phyloP scores from a whole-genome alignment of 2,113 vertebrate genomes.

The Chascanopsetta lugubris region DNA sequence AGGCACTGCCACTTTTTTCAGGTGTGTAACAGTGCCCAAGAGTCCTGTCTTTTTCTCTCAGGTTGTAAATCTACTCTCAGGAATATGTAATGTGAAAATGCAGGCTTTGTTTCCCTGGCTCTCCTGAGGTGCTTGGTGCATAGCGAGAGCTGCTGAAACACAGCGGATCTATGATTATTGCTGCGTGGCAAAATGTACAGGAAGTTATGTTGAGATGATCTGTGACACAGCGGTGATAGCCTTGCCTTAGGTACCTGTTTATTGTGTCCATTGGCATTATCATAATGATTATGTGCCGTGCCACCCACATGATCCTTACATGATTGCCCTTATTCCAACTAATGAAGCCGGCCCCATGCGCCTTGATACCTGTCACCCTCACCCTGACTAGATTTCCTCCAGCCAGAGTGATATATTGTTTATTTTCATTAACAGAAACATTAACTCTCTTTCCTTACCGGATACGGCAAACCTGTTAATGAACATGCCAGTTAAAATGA shows the following conservation, averaged over 20 bases:
- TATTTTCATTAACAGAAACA: slow-evolving; percentile 74
- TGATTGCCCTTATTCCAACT: slow-evolving; percentile 51
- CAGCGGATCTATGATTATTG: slow-evolving; percentile 5
- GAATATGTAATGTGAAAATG: slow-evolving; percentile 51
- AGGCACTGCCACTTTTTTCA: slow-evolving; percentile 52
- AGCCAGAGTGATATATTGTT: slow-evolving; percentile 65
- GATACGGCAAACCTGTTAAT: slow-evolving; percentile 71
- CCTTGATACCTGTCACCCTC: slow-evolving; percentile 48
- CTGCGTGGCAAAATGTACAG: not conserved
- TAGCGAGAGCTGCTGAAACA: not conserved
- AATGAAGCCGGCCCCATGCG: slow-evolving; percentile 47
- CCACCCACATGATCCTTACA: slow-evolving; percentile 52
- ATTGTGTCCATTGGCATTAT: slow-evolving; percentile 49
- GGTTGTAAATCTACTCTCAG: slow-evolving; percentile 63
- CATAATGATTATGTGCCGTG: slow-evolving; percentile 35
- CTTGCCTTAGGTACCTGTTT: slow-evolving; percentile 39
- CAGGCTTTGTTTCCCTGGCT: slow-evolving; percentile 5
- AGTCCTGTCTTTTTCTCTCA: slow-evolving; percentile 18
- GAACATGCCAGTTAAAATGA: slow-evolving; percentile 76
- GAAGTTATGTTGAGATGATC: slow-evolving; percentile 26
- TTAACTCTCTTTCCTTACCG: slow-evolving; percentile 57
- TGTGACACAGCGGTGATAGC: slow-evolving; percentile 16
- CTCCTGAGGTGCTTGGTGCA: not conserved
- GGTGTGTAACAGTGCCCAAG: slow-evolving; percentile 41
- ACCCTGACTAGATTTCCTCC: slow-evolving; percentile 47